Evolutionary conservation across 2,888 invertebrate genomes (phyloP), one percentile per base, ranked within the genome.

Genomic region (Leptinotarsa rubiginosa): DNA sequence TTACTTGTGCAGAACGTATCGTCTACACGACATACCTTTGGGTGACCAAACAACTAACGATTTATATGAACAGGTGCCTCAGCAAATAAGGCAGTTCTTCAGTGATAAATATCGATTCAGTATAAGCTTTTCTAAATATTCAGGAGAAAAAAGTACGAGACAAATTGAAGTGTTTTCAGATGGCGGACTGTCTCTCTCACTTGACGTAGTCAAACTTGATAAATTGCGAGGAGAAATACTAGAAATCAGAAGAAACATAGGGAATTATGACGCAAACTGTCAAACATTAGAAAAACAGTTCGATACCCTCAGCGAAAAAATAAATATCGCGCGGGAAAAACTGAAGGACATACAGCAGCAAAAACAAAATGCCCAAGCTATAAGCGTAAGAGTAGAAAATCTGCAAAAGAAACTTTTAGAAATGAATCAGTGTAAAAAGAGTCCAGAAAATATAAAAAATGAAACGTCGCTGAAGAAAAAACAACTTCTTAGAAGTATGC

Each of bases 21-120:
- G 87, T 2, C 88, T 96, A 18, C 92, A 95, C 82, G 90, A 89
- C 69, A 93, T 95, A 83, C 94, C 95, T 0, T 89, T 95, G 22
- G 96, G 95, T 1, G 90, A 90, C 69, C 88, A 90, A 0, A 88
- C 87, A 56, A 93, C 93, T 0, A 91, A 92, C 81, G 88, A 90
- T 13, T 89, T 90, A 83, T 90, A 90, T 41, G 91, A 91, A 1
- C 85, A 69, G 56, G 69, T 69, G 56, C 94, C 95, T 0, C 84
- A 86, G 0, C 85, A 89, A 54, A 89, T 95, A 54, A 88, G 83
- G 0, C 84, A 86, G 16, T 95, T 91, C 83, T 95, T 92, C 81
- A 92, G 93, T 50, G 91, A 93, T 93, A 85, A 89, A 89, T 89
- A 76, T 62, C 76, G 79, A 72, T 83, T 75, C 72, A 73, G 84